Evolutionary conservation across 2,113 vertebrate genomes (phyloP).

Genomic region (Hippopotamus amphibius): DNA sequence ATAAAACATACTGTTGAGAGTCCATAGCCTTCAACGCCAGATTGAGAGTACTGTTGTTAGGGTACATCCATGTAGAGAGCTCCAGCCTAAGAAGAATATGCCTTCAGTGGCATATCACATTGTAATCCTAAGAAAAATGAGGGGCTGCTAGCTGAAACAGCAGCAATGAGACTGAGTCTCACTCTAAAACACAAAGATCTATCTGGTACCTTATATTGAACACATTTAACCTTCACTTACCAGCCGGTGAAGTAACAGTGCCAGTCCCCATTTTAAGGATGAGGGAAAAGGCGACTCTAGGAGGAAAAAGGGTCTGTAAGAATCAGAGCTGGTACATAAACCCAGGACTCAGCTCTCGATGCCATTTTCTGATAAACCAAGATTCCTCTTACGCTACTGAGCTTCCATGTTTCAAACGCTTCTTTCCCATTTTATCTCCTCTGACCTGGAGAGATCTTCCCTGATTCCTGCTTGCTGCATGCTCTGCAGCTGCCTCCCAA

Average conservation of each 20-base stretch:
- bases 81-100: not conserved
- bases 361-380: not conserved
- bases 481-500: constrained; percentile 50
- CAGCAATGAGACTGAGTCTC: not conserved
- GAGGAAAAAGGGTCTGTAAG: not conserved
- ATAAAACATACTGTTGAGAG: not conserved
- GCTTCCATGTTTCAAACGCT: not conserved
- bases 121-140: not conserved
- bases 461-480: not conserved
- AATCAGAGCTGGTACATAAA: not conserved
- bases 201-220: too few species aligned
- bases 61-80: not conserved
- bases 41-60: not conserved
- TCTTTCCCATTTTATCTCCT: not conserved
- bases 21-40: not conserved
- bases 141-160: not conserved
- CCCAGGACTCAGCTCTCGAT: not conserved
- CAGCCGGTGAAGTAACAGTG: not conserved
- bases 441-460: not conserved
- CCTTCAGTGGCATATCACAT: not conserved
- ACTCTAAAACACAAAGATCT: not conserved
- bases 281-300: not conserved
- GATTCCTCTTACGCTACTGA: too few species aligned
- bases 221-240: not conserved
- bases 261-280: not conserved